Base-by-base conservation (phyloP, 2,888 invertebrate genomes). In the Deilephila elpenor region DNA sequence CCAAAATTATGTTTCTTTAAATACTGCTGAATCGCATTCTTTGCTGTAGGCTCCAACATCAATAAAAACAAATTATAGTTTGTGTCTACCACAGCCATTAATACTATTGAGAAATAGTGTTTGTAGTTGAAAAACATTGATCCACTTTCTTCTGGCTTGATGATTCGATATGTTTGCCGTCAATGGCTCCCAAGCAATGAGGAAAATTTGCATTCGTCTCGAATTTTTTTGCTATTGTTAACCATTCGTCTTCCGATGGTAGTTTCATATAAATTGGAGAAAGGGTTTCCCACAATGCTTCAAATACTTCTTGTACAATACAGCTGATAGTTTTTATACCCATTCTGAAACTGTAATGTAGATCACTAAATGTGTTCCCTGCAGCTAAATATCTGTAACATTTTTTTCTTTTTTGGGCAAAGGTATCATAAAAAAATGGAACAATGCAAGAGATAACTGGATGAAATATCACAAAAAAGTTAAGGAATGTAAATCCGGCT, bases 401-500 rank as follows among this genome's bases (percentile, higher is more conserved):
- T 3, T 14, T 44, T 14, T 44, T 44, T 44, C 37, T 44, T 44
- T 44, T 44, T 44, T 44, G 14, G 44, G 44, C 44, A 44, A 44
- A 44, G 44, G 3, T 14, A 44, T 44, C 44, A 44, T 44, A 44
- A 44, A 44, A 37, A 44, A 44, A 44, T 44, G 44, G 78, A 79
- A 75, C 73, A 80, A 79, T 78, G 75, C 75, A 73, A 79, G 78
- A 80, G 78, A 79, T 79, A 78, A 75, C 77, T 80, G 82, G 81
- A 81, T 79, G 78, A 80, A 79, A 81, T 81, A 77, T 78, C 71
- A 79, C 78, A 80, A 81, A 80, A 32, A 79, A 80, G 73, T 80
- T 14, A 76, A 77, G 78, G 77, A 79, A 77, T 79, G 76, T 78
- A 79, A 80, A 76, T 80, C 82, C 75, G 79, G 80, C 72, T 81